Conservation (phyloP, 1,140 invertebrate genomes). For the Drosophila repleta region DNA sequence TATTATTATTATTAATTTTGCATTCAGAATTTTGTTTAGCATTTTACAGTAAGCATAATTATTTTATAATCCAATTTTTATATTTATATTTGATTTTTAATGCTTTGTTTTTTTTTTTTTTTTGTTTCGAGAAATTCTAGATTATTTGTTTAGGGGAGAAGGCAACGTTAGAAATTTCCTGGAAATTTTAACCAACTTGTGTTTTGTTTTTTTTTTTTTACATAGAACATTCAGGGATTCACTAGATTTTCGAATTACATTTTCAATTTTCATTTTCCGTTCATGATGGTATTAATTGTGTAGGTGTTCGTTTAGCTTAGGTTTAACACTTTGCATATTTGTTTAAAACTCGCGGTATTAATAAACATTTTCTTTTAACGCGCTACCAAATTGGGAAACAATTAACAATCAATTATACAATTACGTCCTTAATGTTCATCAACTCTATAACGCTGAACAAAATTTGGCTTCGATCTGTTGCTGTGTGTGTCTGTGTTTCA, state of each 20-base stretch:
- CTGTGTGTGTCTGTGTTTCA: slow-evolving; percentile 42
- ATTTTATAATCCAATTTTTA: slow-evolving; percentile 17
- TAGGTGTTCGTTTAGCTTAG: background rate
- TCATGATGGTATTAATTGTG: slow-evolving; percentile 21
- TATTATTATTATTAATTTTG: slow-evolving; percentile 7
- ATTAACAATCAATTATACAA: slow-evolving; percentile 68
- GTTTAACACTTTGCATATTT: slow-evolving; percentile 48
- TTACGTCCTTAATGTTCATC: slow-evolving; percentile 33
- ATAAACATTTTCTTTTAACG: slow-evolving; percentile 41
- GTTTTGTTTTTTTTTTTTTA: slow-evolving; percentile 27
- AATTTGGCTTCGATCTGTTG: slow-evolving; percentile 69
- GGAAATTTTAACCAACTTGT: slow-evolving; percentile 64
- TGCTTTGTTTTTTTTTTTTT: slow-evolving; percentile 46
- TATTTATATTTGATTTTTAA: slow-evolving; percentile 42
- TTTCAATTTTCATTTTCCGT: too few species aligned
- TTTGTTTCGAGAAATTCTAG: slow-evolving; percentile 39
- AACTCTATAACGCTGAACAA: slow-evolving; percentile 46
- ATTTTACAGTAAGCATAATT: slow-evolving; percentile 35
- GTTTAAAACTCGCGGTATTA: slow-evolving; percentile 51
- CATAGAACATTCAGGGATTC: slow-evolving; percentile 25
- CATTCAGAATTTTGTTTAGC: slow-evolving; percentile 6
- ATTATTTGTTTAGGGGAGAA: slow-evolving; percentile 48
- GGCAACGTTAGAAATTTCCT: slow-evolving; percentile 74
- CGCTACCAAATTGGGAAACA: slow-evolving; percentile 56
- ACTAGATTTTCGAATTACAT: slow-evolving; percentile 43